Base-by-base conservation (phyloP, 2,888 invertebrate genomes). In the Tetranychus piercei region DNA sequence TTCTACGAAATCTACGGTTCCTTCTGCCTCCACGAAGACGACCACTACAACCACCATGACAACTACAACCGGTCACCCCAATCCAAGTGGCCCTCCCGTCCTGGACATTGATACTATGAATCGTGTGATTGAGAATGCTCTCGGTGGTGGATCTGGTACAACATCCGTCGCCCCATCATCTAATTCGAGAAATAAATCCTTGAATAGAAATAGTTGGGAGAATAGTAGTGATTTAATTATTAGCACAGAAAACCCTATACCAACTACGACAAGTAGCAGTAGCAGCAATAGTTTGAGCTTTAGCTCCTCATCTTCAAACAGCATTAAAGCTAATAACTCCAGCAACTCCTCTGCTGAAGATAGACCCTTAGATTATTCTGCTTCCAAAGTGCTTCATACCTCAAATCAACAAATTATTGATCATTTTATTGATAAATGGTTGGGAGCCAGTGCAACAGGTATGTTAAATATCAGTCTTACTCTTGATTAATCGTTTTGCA, bases 391-490 rank as follows among this genome's bases (percentile, higher is more conserved):
- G n/a, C 20, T 81, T 73, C 82, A 81, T 78, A 80, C 83, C 78
- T 83, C 83, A 81, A 82, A 87, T 82, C 84, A 87, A 84, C 84
- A 86, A 83, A 80, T 87, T 80, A 83, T 87, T 82, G 82, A 87
- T 81, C 83, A 86, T 84, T 81, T 83, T 81, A 86, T 87, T 80
- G 86, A 86, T 77, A 82, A 81, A 70, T 78, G 80, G 76, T 75
- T 81, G 78, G 78, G 77, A 75, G 44, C 77, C 69, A 69, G 66
- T 66, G 76, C 34, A 34, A 34, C 34, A 34, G 34, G 34, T 34
- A 34, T 34, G 34, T 34, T 34, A 34, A 34, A 34, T 34, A 34
- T 34, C 34, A 34, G 34, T 5, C 34, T 3, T 34, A 34, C 34
- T 0, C 5, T 34, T 34, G 34, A 34, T 34, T 34, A 34, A 5